A percentile compares a stretch with the other conserved stretches of the same genome.
These are phyloP conservation scores for Silurus meridionalis DNA, from an alignment of 2,113 vertebrate species.

Conservation along the genomic window DNA sequence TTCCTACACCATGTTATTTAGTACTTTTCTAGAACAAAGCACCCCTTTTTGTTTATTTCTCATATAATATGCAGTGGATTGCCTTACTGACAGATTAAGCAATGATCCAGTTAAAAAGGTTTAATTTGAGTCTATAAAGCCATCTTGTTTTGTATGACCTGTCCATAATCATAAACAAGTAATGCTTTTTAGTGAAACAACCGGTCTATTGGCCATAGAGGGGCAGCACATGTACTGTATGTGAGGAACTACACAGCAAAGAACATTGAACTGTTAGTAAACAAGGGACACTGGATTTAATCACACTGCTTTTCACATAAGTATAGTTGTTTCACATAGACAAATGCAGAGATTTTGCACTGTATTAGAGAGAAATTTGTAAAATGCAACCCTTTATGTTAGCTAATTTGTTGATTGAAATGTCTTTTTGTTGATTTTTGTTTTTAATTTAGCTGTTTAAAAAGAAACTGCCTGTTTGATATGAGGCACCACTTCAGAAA, in stretches of 20 bases:
- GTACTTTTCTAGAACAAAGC: background rate
- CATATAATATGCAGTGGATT: background rate
- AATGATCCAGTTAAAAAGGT: background rate
- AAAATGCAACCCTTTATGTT: background rate
- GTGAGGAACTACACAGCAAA: background rate
- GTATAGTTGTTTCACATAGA: background rate
- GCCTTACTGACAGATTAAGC: background rate
- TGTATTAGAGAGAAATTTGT: background rate
- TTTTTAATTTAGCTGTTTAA: background rate
- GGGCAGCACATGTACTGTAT: conserved; percentile 42
- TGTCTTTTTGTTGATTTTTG: background rate
- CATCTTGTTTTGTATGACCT: background rate
- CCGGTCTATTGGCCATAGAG: conserved; percentile 55
- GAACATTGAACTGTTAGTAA: background rate
- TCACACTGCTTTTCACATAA: background rate
- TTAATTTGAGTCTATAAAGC: background rate
- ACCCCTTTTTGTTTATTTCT: background rate
- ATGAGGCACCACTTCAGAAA: background rate
- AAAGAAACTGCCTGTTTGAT: background rate
- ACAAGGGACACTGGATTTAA: background rate
- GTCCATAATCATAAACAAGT: background rate
- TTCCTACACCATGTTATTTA: background rate
- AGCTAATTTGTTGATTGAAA: background rate
- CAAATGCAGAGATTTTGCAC: background rate
- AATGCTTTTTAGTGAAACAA: background rate